Conservation (phyloP, 2,888 invertebrate genomes). For the Synanthedon formicaeformis region DNA sequence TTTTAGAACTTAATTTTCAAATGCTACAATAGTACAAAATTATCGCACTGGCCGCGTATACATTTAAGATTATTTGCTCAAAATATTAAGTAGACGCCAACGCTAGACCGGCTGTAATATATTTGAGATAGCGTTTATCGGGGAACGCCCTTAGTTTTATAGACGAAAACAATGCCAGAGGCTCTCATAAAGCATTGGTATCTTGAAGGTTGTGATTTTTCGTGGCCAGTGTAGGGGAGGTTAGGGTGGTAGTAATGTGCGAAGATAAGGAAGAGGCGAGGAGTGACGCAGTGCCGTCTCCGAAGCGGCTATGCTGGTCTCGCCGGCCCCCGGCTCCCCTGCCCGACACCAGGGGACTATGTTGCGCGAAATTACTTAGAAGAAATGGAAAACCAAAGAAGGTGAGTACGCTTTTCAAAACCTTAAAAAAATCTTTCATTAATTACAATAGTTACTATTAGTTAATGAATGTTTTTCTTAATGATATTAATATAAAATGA, state of each 20-base stretch:
- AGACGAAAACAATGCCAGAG: conserved; percentile 58
- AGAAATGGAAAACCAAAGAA: conserved; percentile 87
- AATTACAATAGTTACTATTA: no score
- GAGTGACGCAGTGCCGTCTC: conserved; percentile 47
- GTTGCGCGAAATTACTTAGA: conserved; percentile 83
- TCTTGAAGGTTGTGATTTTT: conserved; percentile 53
- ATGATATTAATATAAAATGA: no score
- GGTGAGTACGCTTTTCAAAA: conserved; percentile 46
- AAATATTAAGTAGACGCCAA: conserved; percentile 21
- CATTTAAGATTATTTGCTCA: conserved; percentile 10
- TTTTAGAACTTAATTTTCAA: conserved; percentile 12
- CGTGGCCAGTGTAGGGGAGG: conserved; percentile 40
- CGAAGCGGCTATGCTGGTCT: conserved; percentile 54
- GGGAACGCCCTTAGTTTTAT: conserved; percentile 31
- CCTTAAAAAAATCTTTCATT: no score
- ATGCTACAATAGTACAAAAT: conserved; percentile 44
- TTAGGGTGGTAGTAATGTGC: conserved; percentile 43
- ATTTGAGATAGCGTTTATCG: conserved; percentile 51
- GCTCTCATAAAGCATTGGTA: conserved; percentile 61
- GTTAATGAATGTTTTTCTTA: no score
- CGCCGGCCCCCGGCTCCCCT: conserved; percentile 60
- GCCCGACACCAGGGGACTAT: conserved; percentile 82
- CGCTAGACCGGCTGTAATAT: conserved; percentile 31
- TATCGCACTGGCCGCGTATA: conserved; percentile 45
- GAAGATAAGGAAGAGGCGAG: conserved; percentile 62